Percentiles rank a stretch among this genome's conserved stretches.
These are phyloP conservation scores for Adrianichthys oophorus DNA, from an alignment of 2,797 vertebrate genomes.

Conservation along the genomic window DNA sequence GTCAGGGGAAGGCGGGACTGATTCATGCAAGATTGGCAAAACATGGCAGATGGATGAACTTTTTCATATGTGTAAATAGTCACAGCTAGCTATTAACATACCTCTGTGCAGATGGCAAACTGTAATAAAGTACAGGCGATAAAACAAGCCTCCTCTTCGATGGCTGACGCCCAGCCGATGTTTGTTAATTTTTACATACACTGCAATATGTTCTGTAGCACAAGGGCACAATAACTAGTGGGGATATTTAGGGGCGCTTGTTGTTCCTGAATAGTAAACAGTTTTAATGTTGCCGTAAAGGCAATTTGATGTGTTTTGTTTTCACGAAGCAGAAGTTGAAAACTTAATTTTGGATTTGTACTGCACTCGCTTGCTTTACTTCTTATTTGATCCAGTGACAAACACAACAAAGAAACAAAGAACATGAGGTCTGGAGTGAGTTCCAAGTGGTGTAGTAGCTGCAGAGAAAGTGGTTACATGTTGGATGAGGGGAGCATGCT, in stretches of 20 bases:
- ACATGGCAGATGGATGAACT: constrained; percentile 86
- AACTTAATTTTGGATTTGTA: constrained; percentile 48
- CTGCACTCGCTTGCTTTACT: constrained; percentile 20
- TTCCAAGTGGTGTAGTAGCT: constrained; percentile 32
- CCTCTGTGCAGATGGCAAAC: constrained; percentile 85
- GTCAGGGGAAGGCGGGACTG: constrained; percentile 80
- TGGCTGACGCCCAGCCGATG: constrained; percentile 70
- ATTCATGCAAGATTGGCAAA: constrained; percentile 81
- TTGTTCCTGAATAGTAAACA: constrained; percentile 78
- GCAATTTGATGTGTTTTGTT: constrained; percentile 59
- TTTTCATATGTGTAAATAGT: constrained; percentile 83
- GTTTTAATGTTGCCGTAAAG: constrained; percentile 72
- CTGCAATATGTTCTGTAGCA: constrained; percentile 78
- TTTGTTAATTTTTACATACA: constrained; percentile 81
- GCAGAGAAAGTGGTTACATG: constrained; percentile 42
- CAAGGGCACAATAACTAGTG: constrained; percentile 77
- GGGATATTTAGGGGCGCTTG: constrained; percentile 74
- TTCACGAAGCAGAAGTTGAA: constrained; percentile 51
- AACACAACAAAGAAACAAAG: not conserved
- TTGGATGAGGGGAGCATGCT: constrained; percentile 47
- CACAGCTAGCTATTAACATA: constrained; percentile 83
- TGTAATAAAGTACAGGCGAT: constrained; percentile 84
- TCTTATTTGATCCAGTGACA: constrained; percentile 27
- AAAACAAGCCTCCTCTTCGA: constrained; percentile 76
- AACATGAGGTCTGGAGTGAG: constrained; percentile 20